Percentiles rank a stretch among this genome's conserved stretches.
These are phyloP conservation scores for Apantesis nais DNA, from an alignment of 2,888 invertebrate species.

Conservation along the genomic window DNA sequence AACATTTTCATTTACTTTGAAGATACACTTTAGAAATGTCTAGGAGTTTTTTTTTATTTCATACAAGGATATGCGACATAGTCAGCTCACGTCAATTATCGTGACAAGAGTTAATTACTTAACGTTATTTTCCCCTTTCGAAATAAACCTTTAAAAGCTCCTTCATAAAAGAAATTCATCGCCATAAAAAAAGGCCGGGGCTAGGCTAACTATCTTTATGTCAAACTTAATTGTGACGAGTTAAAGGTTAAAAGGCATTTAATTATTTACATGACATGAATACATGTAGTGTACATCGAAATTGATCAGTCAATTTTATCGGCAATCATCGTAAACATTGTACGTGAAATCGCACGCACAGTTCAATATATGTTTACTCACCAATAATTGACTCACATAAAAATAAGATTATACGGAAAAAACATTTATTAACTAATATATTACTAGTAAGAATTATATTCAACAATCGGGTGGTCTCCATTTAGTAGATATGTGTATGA, in stretches of 20 bases:
- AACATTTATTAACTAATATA: neutral
- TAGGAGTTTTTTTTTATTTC: neutral
- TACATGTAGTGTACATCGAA: neutral
- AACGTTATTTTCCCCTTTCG: neutral
- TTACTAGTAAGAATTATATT: neutral
- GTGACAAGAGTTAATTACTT: neutral
- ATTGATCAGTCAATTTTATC: neutral
- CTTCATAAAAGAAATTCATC: neutral
- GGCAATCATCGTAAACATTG: neutral
- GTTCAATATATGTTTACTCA: too few relatives aligned
- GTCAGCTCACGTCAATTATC: neutral
- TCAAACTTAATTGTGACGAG: neutral
- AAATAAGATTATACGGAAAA: neutral
- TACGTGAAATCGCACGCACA: too few relatives aligned
- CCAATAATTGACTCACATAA: too few relatives aligned
- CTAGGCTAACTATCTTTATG: neutral
- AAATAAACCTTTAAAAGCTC: neutral
- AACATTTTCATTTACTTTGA: too few relatives aligned
- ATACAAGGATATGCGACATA: neutral
- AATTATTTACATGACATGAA: neutral
- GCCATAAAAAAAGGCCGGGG: neutral
- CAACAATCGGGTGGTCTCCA: neutral
- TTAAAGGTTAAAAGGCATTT: neutral
- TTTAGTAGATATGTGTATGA: slow-evolving; percentile 9
- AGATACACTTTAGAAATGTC: slow-evolving; percentile 6